These are phyloP conservation scores for Hydrolagus colliei DNA, from an alignment of 2,797 vertebrate species.

Conservation along the genomic window DNA sequence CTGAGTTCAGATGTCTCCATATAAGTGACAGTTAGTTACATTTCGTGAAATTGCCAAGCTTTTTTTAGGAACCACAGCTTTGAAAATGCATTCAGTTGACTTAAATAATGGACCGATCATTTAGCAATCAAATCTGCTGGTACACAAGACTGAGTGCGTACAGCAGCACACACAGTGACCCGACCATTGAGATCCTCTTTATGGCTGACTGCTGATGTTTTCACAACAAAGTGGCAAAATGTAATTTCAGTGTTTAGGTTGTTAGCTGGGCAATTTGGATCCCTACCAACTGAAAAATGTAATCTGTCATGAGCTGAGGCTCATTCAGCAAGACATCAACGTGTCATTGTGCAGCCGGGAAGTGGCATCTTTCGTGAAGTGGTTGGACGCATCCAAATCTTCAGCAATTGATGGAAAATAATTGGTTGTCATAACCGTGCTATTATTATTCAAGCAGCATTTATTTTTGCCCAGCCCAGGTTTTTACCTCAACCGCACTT, in stretches of 20 bases:
- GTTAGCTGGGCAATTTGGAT: conserved; percentile 14
- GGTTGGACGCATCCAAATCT: not conserved
- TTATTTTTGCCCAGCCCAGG: not conserved
- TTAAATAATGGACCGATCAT: not conserved
- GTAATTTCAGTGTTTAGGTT: not conserved
- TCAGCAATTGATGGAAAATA: not conserved
- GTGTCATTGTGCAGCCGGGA: not conserved
- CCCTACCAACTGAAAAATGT: conserved; percentile 4
- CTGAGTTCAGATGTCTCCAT: not conserved
- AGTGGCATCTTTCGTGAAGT: not conserved
- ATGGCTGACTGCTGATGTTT: not conserved
- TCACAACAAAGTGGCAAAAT: not conserved
- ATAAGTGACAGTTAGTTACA: not conserved
- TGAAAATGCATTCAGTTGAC: not conserved
- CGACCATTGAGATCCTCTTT: not conserved
- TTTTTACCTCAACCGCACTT: not conserved
- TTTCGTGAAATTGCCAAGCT: not conserved
- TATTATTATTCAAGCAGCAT: not conserved
- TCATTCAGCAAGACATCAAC: not conserved
- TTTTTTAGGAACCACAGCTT: not conserved
- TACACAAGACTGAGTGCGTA: not conserved
- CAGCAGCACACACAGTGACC: not conserved
- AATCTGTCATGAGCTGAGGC: not conserved
- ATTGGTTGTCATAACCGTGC: not conserved
- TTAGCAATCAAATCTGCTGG: not conserved